phyloP scores from a whole-genome alignment of 2,888 invertebrate genomes.

The Celastrina argiolus region DNA sequence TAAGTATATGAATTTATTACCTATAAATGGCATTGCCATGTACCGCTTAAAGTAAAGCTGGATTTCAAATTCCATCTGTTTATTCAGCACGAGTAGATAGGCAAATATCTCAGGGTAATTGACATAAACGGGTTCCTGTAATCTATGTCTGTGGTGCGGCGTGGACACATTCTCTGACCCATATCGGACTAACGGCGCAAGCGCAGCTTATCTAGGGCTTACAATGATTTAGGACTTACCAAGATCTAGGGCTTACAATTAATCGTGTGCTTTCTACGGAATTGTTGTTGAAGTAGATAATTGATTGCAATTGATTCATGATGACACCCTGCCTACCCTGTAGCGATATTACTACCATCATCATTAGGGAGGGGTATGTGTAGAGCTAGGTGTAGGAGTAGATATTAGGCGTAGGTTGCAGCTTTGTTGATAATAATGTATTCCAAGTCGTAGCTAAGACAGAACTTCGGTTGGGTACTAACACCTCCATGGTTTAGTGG shows the following conservation, averaged over 20 bases:
- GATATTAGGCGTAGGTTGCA: too few species aligned
- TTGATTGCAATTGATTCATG: not conserved
- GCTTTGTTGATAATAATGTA: too few species aligned
- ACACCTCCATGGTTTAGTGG: too few species aligned
- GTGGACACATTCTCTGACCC: not conserved
- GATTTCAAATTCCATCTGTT: not conserved
- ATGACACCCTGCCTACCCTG: too few species aligned
- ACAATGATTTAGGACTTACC: too few species aligned
- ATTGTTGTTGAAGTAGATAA: not conserved
- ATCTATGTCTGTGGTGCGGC: not conserved
- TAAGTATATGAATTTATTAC: too few species aligned
- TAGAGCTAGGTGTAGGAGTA: too few species aligned
- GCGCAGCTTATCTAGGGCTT: constrained; percentile 25
- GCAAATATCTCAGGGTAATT: not conserved
- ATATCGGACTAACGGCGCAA: constrained; percentile 39
- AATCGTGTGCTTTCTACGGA: not conserved
- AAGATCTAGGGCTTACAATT: not conserved
- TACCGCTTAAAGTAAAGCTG: not conserved
- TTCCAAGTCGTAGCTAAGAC: too few species aligned
- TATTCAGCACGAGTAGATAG: not conserved
- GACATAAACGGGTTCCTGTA: constrained; percentile 9
- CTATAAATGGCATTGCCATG: too few species aligned
- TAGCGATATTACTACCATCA: too few species aligned
- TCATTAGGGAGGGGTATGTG: too few species aligned
- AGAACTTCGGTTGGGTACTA: too few species aligned